Conservation (phyloP, 2,888 invertebrate species). For the Andrena bicolor region DNA sequence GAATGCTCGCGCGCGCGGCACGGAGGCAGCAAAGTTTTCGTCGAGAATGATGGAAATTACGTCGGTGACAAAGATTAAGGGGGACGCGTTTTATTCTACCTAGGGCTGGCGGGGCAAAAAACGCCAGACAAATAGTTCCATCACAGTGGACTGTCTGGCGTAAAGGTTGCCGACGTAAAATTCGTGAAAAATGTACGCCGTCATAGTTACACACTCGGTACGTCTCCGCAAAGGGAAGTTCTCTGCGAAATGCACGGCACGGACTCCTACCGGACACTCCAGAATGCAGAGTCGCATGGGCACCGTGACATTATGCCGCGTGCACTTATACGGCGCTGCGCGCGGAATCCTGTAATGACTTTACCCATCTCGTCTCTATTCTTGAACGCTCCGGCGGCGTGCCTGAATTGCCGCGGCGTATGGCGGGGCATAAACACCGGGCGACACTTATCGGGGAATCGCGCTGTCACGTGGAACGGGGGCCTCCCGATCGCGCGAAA, state of each 20-base stretch:
- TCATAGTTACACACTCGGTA: slow-evolving; percentile 31
- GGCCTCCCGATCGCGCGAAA: slow-evolving; percentile 18
- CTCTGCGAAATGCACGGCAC: slow-evolving; percentile 58
- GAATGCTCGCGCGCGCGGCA: background rate
- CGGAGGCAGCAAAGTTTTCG: background rate
- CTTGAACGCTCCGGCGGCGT: slow-evolving; percentile 51
- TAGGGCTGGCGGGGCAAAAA: background rate
- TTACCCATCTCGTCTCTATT: slow-evolving; percentile 72
- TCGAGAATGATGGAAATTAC: slow-evolving; percentile 10
- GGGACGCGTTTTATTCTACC: background rate
- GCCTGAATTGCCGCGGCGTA: slow-evolving; percentile 47
- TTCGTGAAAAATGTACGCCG: slow-evolving; percentile 40
- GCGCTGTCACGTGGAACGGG: background rate
- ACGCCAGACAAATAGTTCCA: slow-evolving; percentile 11
- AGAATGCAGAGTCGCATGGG: slow-evolving; percentile 67
- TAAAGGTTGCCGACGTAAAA: slow-evolving; percentile 25
- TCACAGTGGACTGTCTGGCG: slow-evolving; percentile 2
- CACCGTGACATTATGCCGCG: slow-evolving; percentile 64
- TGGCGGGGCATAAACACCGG: slow-evolving; percentile 44
- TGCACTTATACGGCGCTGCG: slow-evolving; percentile 59
- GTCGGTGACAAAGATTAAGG: slow-evolving; percentile 9
- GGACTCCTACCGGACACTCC: slow-evolving; percentile 63
- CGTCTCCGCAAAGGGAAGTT: slow-evolving; percentile 42
- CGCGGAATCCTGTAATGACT: slow-evolving; percentile 75
- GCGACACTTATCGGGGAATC: slow-evolving; percentile 15